Percentiles rank a stretch among this genome's conserved stretches.
Conservation (phyloP, 2,888 invertebrate genomes). For the Globia sparganii region DNA sequence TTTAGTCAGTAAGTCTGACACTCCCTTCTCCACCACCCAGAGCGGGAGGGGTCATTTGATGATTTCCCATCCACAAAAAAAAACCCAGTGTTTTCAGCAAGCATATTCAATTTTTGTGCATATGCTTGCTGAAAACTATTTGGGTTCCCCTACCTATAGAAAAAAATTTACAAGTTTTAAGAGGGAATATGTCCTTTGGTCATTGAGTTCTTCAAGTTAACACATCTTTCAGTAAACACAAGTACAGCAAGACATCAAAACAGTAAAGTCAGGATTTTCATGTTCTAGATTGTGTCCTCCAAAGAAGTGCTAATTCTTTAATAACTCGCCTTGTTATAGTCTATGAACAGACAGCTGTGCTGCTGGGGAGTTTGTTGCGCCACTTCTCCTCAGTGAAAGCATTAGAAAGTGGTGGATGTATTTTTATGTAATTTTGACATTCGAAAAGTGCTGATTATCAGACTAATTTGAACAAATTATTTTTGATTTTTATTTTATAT, state of each 20-base stretch:
- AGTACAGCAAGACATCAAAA: background rate
- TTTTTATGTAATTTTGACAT: background rate
- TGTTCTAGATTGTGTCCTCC: background rate
- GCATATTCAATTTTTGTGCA: background rate
- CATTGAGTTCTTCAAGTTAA: background rate
- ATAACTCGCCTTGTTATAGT: background rate
- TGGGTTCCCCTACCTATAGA: too few relatives aligned
- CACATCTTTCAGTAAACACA: background rate
- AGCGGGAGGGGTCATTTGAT: too few relatives aligned
- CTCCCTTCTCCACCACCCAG: too few relatives aligned
- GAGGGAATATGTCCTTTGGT: too few relatives aligned
- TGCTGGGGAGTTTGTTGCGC: too few relatives aligned
- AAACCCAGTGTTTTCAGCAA: too few relatives aligned
- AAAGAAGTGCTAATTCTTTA: background rate
- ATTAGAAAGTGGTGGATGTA: background rate
- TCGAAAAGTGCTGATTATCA: background rate
- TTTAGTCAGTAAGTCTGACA: too few relatives aligned
- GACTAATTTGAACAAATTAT: too few relatives aligned
- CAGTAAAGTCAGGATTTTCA: background rate
- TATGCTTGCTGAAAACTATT: background rate
- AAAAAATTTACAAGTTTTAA: too few relatives aligned
- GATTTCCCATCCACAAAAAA: too few relatives aligned
- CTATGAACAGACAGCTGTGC: too few relatives aligned
- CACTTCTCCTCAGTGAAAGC: background rate
- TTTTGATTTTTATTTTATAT: background rate